Base-by-base conservation (phyloP, 2,888 invertebrate species). In the Aethes cnicana region DNA sequence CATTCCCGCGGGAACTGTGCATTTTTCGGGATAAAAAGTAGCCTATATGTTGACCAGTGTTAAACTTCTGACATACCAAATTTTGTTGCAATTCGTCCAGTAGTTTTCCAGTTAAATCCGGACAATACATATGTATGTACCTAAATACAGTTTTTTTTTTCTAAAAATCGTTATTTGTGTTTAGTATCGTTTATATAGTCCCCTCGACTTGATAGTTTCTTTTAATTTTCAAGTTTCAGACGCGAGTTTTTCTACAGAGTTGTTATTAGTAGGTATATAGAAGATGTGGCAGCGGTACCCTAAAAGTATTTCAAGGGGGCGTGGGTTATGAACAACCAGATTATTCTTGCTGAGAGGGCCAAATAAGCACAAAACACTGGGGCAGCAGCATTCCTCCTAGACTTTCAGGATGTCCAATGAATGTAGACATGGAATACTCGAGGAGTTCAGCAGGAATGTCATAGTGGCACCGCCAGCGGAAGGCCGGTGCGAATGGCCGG, bases 401-500 rank as follows among this genome's bases (percentile, higher is more conserved):
- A 36, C n/a, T 36, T 36, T 26, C 35, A 18, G 32, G 37, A 12
- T 36, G 18, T 14, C 35, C 49, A 42, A 26, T 23, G 30, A 28
- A 49, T 28, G 35, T 42, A 47, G 33, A 48, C 42, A 49, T 26
- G 20, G 42, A 21, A 49, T 32, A 30, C 23, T 33, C 35, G 36
- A 52, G 41, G 56, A 60, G 60, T 62, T 61, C 71, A 64, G 62
- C 63, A 57, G 59, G 63, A 69, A 68, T 65, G 63, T 68, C 68
- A 58, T 57, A 52, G 66, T 41, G 62, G 61, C 62, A 57, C 60
- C 73, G 74, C 72, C 72, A 64, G 64, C 67, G 41, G 62, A 65
- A 47, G 64, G 67, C 63, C 56, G 65, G 59, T 61, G 54, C 64
- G 68, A 72, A 67, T 63, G 65, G 66, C 64, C 67, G 68, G 67